Conservation (phyloP, 2,888 invertebrate species). For the Pediacus dermestoides region DNA sequence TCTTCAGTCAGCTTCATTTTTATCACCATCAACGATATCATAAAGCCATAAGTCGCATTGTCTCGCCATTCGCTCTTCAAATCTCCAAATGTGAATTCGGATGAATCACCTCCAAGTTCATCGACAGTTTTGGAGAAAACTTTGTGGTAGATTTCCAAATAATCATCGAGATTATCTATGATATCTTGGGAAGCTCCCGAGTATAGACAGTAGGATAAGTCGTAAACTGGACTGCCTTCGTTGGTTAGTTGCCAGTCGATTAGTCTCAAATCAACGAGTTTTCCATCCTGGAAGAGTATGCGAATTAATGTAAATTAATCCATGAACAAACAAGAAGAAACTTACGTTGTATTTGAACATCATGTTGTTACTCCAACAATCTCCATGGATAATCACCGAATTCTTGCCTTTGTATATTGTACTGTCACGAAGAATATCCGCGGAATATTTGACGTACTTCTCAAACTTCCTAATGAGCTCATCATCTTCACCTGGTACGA, state of each 20-base stretch:
- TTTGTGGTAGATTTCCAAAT: conserved; percentile 30
- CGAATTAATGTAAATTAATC: too few relatives aligned
- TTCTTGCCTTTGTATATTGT: conserved; percentile 5
- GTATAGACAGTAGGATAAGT: conserved; percentile 32
- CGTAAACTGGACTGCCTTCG: conserved; percentile 21
- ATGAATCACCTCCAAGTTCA: conserved; percentile 25
- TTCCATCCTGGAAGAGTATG: conserved; percentile 8
- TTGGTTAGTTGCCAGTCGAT: conserved; percentile 19
- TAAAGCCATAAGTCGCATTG: conserved; percentile 3
- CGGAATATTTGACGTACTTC: too few relatives aligned
- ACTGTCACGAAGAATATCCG: not conserved
- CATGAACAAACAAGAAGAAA: not conserved
- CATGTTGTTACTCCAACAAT: conserved; percentile 21
- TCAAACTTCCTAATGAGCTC: too few relatives aligned
- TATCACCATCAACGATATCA: not conserved
- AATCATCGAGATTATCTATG: conserved; percentile 25
- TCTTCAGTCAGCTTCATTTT: conserved; percentile 1
- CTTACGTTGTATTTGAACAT: conserved; percentile 21
- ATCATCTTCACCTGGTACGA: too few relatives aligned
- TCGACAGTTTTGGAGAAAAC: conserved; percentile 23
- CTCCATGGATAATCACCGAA: conserved; percentile 18
- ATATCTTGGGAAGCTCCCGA: conserved; percentile 27
- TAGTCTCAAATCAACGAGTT: conserved; percentile 11
- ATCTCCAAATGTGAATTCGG: conserved; percentile 9
- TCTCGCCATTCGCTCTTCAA: conserved; percentile 12